Base-by-base conservation (phyloP, 1,140 invertebrate species). In the Zaprionus africanus region DNA sequence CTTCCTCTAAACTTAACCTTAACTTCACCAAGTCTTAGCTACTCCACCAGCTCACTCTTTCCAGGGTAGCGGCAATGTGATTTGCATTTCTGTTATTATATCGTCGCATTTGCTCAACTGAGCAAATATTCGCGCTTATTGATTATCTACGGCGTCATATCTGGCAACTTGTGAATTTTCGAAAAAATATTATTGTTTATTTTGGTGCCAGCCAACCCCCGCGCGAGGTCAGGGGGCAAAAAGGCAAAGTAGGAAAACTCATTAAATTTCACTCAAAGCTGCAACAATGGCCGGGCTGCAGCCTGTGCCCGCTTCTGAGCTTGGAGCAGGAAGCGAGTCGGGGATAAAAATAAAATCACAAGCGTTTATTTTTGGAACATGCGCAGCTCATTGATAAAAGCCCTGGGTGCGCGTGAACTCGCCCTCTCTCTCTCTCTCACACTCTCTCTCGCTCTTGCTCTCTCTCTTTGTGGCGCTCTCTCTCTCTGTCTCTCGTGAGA, bases 321-420 rank as follows among this genome's bases (percentile, higher is more conserved):
- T 12, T 22, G 15, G 24, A 13, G 54, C 19, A 58, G 38, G 6
- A 22, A 36, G 17, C 59, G 17, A 46, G 34, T 38, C 58, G 36
- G 34, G 54, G 43, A 81, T 79, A 81, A 79, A 85, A 85, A 85
- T 85, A 81, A 70, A 85, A 73, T 78, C 58, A 62, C 11, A 62
- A 76, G 60, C 67, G 75, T 90, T 82, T 74, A 82, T 85, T 70
- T 88, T 69, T 81, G 73, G 70, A 90, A 85, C 86, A 85, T 90
- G 85, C 85, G 85, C 85, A 90, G 86, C 73, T 90, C 86, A 84
- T 79, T 79, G 66, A 86, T 87, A 79, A 76, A 78, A 77, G 53
- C 24, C 75, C 66, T 57, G 49, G 64, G 62, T 54, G 56, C 59
- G 76, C 69, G 78, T 69, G 59, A 13, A 36, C n/a, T 7, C 56